Percentiles rank a stretch among this genome's conserved stretches.
Conservation (phyloP, 2,888 invertebrate species). For the Ferdinandea cuprea region DNA sequence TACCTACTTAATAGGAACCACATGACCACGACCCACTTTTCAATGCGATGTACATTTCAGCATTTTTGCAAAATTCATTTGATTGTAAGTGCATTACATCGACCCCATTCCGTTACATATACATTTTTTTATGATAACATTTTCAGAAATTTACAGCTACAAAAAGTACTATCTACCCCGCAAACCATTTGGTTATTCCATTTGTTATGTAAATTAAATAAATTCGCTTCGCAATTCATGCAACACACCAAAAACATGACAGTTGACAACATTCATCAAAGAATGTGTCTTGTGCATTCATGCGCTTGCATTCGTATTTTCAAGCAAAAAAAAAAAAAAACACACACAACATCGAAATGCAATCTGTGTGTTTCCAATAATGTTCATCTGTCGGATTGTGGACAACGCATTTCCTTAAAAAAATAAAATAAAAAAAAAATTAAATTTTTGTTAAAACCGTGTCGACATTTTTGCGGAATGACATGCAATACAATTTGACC, state of each 20-base stretch:
- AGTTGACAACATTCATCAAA: slow-evolving; percentile 69
- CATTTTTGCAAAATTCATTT: too few relatives aligned
- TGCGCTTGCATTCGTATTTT: slow-evolving; percentile 25
- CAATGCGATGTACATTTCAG: slow-evolving; percentile 7
- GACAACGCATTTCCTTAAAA: slow-evolving; percentile 24
- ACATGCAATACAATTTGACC: slow-evolving; percentile 33
- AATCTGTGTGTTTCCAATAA: slow-evolving; percentile 52
- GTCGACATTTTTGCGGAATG: slow-evolving; percentile 45
- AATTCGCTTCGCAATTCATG: slow-evolving; percentile 37
- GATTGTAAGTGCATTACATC: not conserved
- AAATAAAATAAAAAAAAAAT: slow-evolving; percentile 9
- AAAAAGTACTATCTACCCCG: too few relatives aligned
- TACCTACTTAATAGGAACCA: too few relatives aligned
- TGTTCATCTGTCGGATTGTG: slow-evolving; percentile 50
- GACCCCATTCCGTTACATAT: not conserved
- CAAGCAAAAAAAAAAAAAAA: slow-evolving; percentile 22
- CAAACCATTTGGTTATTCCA: too few relatives aligned
- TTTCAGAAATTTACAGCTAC: too few relatives aligned
- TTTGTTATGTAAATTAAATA: slow-evolving; percentile 51
- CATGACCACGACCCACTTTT: slow-evolving; percentile 7
- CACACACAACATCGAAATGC: slow-evolving; percentile 19
- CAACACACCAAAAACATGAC: slow-evolving; percentile 48
- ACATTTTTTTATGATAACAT: too few relatives aligned
- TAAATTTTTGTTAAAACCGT: slow-evolving; percentile 1
- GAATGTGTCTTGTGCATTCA: slow-evolving; percentile 25